Evolutionary conservation across 2,888 invertebrate species (phyloP), one percentile per base, ranked within the genome.

Genomic region (Maniola hyperantus): DNA sequence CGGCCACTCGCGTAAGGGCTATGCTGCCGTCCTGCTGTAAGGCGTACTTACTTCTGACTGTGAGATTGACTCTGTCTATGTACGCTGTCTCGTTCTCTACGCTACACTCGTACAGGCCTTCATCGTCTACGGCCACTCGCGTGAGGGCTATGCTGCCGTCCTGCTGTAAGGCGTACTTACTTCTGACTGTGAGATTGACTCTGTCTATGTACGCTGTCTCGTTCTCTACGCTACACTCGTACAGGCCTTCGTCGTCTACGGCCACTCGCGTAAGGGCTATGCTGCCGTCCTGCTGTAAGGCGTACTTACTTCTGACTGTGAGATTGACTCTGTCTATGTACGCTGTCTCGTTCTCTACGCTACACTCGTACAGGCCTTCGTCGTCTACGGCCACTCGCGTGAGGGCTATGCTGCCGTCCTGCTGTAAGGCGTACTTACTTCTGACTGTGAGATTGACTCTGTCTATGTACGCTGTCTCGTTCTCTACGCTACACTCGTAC

Each of bases 401-500:
- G 20, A 92, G 83, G 63, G 87, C 77, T 69, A 92, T 76, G 73
- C 89, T 87, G 69, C 91, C 91, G 72, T 93, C 89, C 71, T 88
- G 83, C 87, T 92, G 86, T 0, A 86, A 88, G n/a, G n/a, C n/a
- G 34, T 67, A 86, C 91, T 89, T 67, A 91, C 91, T 91, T 72
- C 85, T 81, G 62, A 92, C 86, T 64, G 90, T 89, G 70, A 92
- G 78, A 77, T 92, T 91, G 74, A 91, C 84, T 74, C 89, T 85
- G 75, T 89, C 90, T 59, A 86, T 78, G 78, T 81, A 91, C 20
- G 89, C 85, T 51, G 91, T 91, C 78, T 92, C 92, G 72, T 91
- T 92, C 73, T 93, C 93, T 6, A 89, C 84, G 34, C 84, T 83
- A 73, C 93, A 93, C 80, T 91, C 91, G 83, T 92, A 93, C 59